These are phyloP conservation scores for Aphis gossypii DNA, from an alignment of 1,140 invertebrate species.

Conservation along the genomic window DNA sequence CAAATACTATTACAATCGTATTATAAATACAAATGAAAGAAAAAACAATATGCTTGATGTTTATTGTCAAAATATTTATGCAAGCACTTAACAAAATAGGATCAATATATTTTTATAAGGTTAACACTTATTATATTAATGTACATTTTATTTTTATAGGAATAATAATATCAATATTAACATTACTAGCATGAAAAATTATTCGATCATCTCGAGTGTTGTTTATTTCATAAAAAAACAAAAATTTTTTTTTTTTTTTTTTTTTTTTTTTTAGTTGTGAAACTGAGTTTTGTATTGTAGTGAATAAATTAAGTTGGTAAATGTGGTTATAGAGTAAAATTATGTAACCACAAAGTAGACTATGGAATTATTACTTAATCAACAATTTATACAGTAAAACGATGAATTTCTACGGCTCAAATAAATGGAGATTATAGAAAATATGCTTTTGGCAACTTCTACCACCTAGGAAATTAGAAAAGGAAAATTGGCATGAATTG, in stretches of 20 bases:
- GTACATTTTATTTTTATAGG: not conserved
- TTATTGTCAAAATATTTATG: not conserved
- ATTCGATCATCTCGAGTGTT: not conserved
- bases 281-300: not conserved
- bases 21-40: not conserved
- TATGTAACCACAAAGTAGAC: not conserved
- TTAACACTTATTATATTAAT: not conserved
- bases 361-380: not conserved
- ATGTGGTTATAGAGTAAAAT: not conserved
- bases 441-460: conserved; percentile 10
- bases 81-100: not conserved
- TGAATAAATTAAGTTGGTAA: not conserved
- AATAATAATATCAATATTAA: not conserved
- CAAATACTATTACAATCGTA: not conserved
- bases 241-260: too few species aligned
- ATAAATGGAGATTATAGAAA: not conserved
- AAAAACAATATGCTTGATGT: not conserved
- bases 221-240: not conserved
- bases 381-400: not conserved
- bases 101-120: not conserved
- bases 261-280: not conserved
- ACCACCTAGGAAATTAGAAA: not conserved
- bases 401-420: not conserved
- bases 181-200: not conserved
- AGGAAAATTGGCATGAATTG: conserved; percentile 9